Conservation (phyloP, 2,888 invertebrate species). For the Dastarcus helophoroides region DNA sequence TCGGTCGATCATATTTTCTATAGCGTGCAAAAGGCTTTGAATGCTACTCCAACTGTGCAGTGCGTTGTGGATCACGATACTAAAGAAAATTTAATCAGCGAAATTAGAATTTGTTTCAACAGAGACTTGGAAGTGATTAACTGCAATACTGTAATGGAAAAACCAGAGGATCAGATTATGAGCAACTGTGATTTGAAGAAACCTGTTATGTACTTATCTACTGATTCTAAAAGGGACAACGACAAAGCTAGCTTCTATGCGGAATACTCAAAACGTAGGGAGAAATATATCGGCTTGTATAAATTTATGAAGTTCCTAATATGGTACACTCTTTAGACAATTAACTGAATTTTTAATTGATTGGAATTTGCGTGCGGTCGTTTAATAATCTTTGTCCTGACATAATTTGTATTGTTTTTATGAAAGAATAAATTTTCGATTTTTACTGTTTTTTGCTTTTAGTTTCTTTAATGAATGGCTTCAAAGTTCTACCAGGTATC, state of each 20-base stretch:
- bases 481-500: too few species aligned
- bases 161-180: conserved; percentile 32
- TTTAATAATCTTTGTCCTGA: too few species aligned
- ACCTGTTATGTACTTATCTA: conserved; percentile 45
- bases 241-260: conserved; percentile 7
- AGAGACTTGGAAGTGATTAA: conserved; percentile 51
- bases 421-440: too few species aligned
- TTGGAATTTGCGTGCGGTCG: too few species aligned
- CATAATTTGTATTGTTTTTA: too few species aligned
- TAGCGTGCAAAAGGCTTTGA: conserved; percentile 43
- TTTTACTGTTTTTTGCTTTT: too few species aligned
- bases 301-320: conserved; percentile 7
- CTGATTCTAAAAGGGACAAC: conserved; percentile 8
- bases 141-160: conserved; percentile 47
- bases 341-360: too few species aligned
- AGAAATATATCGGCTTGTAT: conserved; percentile 9
- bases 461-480: too few species aligned
- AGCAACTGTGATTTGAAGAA: conserved; percentile 49
- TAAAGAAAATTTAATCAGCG: conserved; percentile 49
- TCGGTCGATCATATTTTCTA: conserved; percentile 40
- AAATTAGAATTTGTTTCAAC: conserved; percentile 64
- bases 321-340: conserved; percentile 10
- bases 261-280: conserved; percentile 5
- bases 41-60: conserved; percentile 50
- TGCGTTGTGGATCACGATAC: conserved; percentile 49